Base-by-base conservation (phyloP, 1,140 invertebrate genomes). In the Nymphalis io region DNA sequence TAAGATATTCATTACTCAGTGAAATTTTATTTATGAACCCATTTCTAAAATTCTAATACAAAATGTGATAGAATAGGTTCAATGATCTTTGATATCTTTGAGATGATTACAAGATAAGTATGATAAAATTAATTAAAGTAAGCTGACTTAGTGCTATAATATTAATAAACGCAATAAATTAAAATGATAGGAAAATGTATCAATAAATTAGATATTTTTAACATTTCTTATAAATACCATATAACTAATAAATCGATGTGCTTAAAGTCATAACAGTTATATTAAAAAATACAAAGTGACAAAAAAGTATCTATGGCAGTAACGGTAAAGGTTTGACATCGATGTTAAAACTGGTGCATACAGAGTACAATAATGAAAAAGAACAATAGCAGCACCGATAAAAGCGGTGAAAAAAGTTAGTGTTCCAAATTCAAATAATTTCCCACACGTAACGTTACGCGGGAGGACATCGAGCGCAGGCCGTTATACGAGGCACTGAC, bases 361-460 rank as follows among this genome's bases (percentile, higher is more conserved):
- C 62, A 84, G 82, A 80, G 70, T 74, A 82, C 79, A 83, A 83
- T 82, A 83, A 81, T 74, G 80, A 73, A 81, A 84, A 84, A 86
- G 80, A 88, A 88, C 83, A 90, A 89, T 89, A 74, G 79, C 79
- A 76, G 76, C 79, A 55, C 79, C 72, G 84, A 87, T 86, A 85
- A 87, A 85, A 85, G 81, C 73, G 64, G 74, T 79, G 76, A 81
- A 85, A 90, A 88, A 89, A 85, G 76, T 77, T 75, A 55, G 75
- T 79, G 87, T 88, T 88, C 89, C 87, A 88, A 91, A 91, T 91
- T 89, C 87, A 84, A 91, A 88, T 87, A 88, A 89, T 91, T 91
- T 91, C 89, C 87, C 89, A 91, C 89, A 91, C 89, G 89, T 91
- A 89, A 91, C 84, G 87, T 89, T 91, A 89, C 89, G 87, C 88